Percentiles rank a stretch among this genome's conserved stretches.
Conservation (phyloP, 2,113 vertebrate species). For the Cairina moschata region DNA sequence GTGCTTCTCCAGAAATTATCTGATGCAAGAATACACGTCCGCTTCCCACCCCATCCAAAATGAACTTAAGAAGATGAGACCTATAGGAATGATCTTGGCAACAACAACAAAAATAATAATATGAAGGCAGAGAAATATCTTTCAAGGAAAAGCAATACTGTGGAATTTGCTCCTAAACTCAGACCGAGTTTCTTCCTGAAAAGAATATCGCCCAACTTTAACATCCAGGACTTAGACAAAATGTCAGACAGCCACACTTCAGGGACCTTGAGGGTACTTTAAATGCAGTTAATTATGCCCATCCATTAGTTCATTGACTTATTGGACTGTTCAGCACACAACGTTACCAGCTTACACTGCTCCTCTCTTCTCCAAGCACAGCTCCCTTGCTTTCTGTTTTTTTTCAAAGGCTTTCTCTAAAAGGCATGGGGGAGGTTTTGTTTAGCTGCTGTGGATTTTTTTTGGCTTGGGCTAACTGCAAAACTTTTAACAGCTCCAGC, state of each 20-base stretch:
- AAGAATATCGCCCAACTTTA: background rate
- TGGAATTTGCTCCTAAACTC: background rate
- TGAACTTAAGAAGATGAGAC: background rate
- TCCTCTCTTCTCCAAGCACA: background rate
- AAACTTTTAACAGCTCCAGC: conserved; percentile 19
- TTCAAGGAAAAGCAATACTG: background rate
- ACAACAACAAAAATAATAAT: background rate
- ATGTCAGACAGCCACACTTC: background rate
- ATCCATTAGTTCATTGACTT: background rate
- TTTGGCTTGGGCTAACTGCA: background rate
- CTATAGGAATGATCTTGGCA: background rate
- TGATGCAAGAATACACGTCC: background rate
- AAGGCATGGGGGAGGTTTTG: background rate
- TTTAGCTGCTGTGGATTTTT: background rate
- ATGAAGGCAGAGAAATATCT: background rate
- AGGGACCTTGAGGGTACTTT: background rate
- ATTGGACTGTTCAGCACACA: background rate
- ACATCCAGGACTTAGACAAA: background rate
- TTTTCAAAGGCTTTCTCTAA: conserved; percentile 15
- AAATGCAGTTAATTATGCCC: background rate
- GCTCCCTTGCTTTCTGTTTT: background rate
- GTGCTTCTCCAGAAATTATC: background rate
- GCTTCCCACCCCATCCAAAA: background rate
- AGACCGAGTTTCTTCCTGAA: background rate
- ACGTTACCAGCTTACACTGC: background rate